phyloP scores from a whole-genome alignment of 2,113 vertebrate genomes.

The Tachuris rubrigastra region DNA sequence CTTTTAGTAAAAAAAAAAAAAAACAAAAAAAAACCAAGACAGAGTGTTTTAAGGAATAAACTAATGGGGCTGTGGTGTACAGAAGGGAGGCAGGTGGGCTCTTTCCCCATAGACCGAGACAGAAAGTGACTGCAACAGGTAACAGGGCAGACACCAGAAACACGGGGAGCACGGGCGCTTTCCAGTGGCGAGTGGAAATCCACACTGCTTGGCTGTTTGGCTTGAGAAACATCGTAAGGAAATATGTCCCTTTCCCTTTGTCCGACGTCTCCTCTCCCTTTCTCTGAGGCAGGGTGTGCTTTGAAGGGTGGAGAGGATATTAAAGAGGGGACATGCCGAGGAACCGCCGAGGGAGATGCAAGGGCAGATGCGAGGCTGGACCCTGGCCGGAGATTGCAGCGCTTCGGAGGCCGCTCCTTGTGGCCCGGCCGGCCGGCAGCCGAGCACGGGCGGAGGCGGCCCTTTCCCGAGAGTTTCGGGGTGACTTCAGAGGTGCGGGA shows the following conservation, averaged over 20 bases:
- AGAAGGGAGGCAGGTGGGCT: background rate
- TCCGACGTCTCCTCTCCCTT: background rate
- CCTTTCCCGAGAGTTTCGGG: background rate
- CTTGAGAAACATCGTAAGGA: background rate
- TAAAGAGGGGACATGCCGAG: background rate
- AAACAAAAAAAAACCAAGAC: background rate
- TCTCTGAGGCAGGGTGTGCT: background rate
- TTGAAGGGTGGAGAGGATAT: background rate
- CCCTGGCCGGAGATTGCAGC: background rate
- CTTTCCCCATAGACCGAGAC: background rate
- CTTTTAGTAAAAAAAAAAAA: background rate
- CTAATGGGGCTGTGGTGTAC: background rate
- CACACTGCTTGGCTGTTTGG: background rate
- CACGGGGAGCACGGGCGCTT: background rate
- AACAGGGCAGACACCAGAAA: background rate
- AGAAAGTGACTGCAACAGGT: conserved; percentile 45
- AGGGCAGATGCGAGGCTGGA: background rate
- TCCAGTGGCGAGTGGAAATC: background rate
- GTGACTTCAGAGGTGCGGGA: background rate
- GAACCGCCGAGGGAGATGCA: background rate
- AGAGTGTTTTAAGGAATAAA: background rate
- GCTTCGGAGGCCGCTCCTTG: background rate
- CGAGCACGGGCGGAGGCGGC: no score
- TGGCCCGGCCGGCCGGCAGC: background rate
- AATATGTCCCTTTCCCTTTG: background rate